Percentiles rank a stretch among this genome's conserved stretches.
These are phyloP conservation scores for Zosterops borbonicus DNA, from an alignment of 2,113 vertebrate species.

Conservation along the genomic window DNA sequence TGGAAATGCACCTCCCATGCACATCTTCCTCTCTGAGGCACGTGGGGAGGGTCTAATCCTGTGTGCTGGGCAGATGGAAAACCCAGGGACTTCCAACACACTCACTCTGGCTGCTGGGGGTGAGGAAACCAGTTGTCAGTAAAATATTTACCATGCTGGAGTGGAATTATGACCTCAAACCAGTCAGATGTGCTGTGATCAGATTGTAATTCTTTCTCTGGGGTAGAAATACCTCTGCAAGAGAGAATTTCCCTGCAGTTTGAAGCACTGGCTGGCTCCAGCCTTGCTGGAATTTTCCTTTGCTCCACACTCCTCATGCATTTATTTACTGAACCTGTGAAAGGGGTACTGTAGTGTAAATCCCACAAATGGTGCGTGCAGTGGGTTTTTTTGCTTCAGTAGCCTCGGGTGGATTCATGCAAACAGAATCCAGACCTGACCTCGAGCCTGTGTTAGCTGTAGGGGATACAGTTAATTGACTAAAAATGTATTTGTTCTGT, in stretches of 20 bases:
- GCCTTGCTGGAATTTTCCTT: slow-evolving; percentile 53
- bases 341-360: neutral
- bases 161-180: neutral
- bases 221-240: neutral
- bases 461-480: neutral
- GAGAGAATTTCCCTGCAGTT: neutral
- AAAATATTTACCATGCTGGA: neutral
- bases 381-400: neutral
- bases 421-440: slow-evolving; percentile 7
- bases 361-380: neutral
- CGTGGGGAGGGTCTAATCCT: neutral
- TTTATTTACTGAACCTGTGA: slow-evolving; percentile 25
- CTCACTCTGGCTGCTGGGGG: neutral
- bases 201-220: neutral
- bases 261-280: neutral
- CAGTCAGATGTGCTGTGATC: neutral
- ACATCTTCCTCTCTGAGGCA: neutral
- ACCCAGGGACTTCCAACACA: neutral
- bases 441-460: neutral
- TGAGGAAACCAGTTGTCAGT: neutral
- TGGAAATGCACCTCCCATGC: neutral
- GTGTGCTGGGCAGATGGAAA: neutral
- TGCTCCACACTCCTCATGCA: neutral
- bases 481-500: neutral
- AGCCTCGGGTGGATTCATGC: neutral